Evolutionary conservation across 2,113 vertebrate species (phyloP).

Genomic region (Ovis canadensis): DNA sequence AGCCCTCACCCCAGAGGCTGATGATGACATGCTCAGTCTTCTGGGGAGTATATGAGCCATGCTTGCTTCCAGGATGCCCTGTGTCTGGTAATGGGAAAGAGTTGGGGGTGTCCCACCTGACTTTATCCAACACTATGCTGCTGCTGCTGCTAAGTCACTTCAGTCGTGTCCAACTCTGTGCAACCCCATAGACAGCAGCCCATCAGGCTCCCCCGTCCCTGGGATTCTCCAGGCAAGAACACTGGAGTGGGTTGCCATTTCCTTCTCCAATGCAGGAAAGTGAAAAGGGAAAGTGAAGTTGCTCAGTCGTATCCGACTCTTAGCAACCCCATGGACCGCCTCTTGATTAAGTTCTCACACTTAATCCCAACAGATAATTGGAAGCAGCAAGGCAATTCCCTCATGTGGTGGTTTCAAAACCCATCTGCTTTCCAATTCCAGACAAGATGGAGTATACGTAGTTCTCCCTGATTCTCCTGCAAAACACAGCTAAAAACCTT

Average conservation of each 20-base stretch:
- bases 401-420: neutral
- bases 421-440: neutral
- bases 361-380: neutral
- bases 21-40: neutral
- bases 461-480: neutral
- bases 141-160: too few relatives aligned
- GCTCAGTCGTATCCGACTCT: too few relatives aligned
- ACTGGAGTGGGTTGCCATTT: too few relatives aligned
- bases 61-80: neutral
- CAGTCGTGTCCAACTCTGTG: too few relatives aligned
- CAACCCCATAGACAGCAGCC: too few relatives aligned
- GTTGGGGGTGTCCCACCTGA: neutral
- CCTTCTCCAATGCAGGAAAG: too few relatives aligned
- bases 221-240: too few relatives aligned
- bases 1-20: too few relatives aligned
- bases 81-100: neutral
- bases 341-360: neutral
- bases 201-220: too few relatives aligned
- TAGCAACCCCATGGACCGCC: neutral
- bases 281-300: too few relatives aligned
- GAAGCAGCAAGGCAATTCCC: neutral
- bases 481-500: neutral
- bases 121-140: neutral
- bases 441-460: neutral
- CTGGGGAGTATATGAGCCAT: neutral